A percentile compares a stretch with the other conserved stretches of the same genome.
Evolutionary conservation across 1,140 invertebrate species (phyloP).

Genomic region (Hylaeus volcanicus): DNA sequence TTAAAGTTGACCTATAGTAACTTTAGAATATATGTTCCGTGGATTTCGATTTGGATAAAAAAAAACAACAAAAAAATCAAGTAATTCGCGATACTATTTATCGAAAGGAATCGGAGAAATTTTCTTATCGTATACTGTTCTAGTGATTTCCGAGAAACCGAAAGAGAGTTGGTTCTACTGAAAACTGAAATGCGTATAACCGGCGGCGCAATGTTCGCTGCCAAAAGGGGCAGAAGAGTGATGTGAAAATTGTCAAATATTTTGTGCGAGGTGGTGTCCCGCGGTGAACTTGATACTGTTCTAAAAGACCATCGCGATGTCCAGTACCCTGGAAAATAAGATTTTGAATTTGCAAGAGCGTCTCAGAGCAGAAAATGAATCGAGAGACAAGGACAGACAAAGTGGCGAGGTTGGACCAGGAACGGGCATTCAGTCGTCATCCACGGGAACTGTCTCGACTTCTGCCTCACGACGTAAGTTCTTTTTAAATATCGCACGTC

Average conservation of each 20-base stretch:
- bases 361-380: slow-evolving; percentile 85
- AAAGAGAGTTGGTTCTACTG: slow-evolving; percentile 35
- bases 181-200: slow-evolving; percentile 51
- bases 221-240: slow-evolving; percentile 74
- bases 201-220: slow-evolving; percentile 67
- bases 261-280: slow-evolving; percentile 59
- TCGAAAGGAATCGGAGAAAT: not conserved
- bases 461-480: slow-evolving; percentile 74
- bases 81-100: not conserved
- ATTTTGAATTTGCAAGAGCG: slow-evolving; percentile 84
- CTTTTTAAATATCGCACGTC: not conserved
- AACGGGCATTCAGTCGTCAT: slow-evolving; percentile 67
- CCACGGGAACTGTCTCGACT: slow-evolving; percentile 68
- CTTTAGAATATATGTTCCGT: not conserved
- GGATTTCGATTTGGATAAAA: no score
- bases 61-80: no score
- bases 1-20: no score
- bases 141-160: slow-evolving; percentile 39
- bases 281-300: slow-evolving; percentile 39
- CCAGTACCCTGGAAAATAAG: slow-evolving; percentile 82
- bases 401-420: slow-evolving; percentile 67
- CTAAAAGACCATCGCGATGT: slow-evolving; percentile 64
- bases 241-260: slow-evolving; percentile 75
- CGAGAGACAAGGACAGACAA: slow-evolving; percentile 79
- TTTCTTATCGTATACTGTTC: slow-evolving; percentile 16